These are phyloP conservation scores for Drosophila incognita DNA, from an alignment of 2,888 invertebrate species.

Conservation along the genomic window DNA sequence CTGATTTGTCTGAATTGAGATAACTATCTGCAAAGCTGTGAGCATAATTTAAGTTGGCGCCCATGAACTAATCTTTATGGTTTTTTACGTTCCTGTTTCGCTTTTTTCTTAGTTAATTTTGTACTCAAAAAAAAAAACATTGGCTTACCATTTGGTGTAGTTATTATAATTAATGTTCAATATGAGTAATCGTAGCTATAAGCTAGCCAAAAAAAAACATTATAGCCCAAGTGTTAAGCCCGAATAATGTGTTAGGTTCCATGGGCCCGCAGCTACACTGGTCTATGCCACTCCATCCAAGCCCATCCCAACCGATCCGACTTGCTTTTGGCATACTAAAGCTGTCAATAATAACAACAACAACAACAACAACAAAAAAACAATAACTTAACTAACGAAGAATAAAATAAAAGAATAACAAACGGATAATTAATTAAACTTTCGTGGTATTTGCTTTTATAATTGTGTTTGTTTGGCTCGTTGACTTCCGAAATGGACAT, in stretches of 20 bases:
- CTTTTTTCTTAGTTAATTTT: conserved; percentile 16
- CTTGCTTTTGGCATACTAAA: conserved; percentile 29
- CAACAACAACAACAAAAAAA: background rate
- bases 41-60: conserved; percentile 34
- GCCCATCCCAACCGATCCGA: conserved; percentile 8
- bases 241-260: conserved; percentile 13
- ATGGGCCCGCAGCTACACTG: conserved; percentile 34
- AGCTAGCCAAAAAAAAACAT: conserved; percentile 18
- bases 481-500: conserved; percentile 73
- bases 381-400: conserved; percentile 1
- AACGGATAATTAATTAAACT: conserved; percentile 74
- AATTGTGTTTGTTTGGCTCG: conserved; percentile 36
- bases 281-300: conserved; percentile 1
- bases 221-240: conserved; percentile 16
- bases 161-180: conserved; percentile 67
- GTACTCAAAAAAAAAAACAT: conserved; percentile 14
- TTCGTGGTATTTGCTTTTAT: conserved; percentile 38
- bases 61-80: conserved; percentile 43
- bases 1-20: conserved; percentile 26
- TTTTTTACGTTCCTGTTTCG: conserved; percentile 4
- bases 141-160: conserved; percentile 27
- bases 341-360: conserved; percentile 27
- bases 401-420: conserved; percentile 17
- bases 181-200: conserved; percentile 66
- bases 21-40: conserved; percentile 36